A percentile compares a stretch with the other conserved stretches of the same genome.
phyloP scores from a whole-genome alignment of 2,797 vertebrate genomes.

The Fundulus diaphanus region DNA sequence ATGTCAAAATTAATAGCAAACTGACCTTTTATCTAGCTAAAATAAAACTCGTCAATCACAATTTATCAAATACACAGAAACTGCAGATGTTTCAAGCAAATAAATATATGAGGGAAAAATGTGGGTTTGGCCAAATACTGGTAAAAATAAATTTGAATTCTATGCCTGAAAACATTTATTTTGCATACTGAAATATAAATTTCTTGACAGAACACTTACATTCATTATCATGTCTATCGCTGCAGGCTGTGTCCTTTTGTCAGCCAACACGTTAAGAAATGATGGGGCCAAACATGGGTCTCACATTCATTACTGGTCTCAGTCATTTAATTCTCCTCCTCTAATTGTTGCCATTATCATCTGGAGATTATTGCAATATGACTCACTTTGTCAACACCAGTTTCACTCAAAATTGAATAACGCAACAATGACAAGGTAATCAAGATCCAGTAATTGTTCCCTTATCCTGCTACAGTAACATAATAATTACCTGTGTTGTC shows the following conservation, averaged over 20 bases:
- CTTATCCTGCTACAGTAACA: conserved; percentile 43
- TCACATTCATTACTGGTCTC: conserved; percentile 51
- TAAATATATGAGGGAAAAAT: not conserved
- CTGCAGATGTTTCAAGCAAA: not conserved
- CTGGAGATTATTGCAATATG: conserved; percentile 46
- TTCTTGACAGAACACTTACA: not conserved
- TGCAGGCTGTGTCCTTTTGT: conserved; percentile 33
- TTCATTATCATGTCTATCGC: conserved; percentile 36
- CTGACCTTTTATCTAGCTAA: too few species aligned
- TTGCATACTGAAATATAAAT: too few species aligned
- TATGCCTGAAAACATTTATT: not conserved
- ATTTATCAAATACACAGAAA: too few species aligned
- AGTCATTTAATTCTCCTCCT: conserved; percentile 41
- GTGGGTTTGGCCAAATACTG: not conserved
- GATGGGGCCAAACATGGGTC: conserved; percentile 36
- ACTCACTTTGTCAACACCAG: conserved; percentile 59
- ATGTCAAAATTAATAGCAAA: too few species aligned
- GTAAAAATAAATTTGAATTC: not conserved
- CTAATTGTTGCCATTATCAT: conserved; percentile 47
- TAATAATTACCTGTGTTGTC: conserved; percentile 62
- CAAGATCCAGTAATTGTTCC: conserved; percentile 56
- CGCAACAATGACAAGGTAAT: conserved; percentile 51
- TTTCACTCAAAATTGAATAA: conserved; percentile 55
- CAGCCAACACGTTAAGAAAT: conserved; percentile 59
- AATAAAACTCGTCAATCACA: not conserved